These are phyloP conservation scores for Delia radicum DNA, from an alignment of 1,140 invertebrate genomes.

Conservation along the genomic window DNA sequence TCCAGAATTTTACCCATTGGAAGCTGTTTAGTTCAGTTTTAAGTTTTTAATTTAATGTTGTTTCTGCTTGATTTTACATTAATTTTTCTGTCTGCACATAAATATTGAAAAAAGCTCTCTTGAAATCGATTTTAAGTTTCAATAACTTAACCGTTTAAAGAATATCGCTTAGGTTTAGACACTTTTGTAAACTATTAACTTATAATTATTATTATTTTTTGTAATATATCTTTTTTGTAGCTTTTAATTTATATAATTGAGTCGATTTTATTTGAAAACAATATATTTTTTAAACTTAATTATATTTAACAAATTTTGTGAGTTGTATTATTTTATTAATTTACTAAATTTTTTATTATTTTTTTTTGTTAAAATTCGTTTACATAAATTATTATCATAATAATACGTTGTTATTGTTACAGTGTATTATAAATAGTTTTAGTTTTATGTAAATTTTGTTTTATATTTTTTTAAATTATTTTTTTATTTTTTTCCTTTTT, in stretches of 20 bases:
- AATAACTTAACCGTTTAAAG: too few relatives aligned
- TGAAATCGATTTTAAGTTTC: too few relatives aligned
- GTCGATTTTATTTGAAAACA: background rate
- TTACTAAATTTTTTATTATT: background rate
- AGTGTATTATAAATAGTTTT: constrained; percentile 5
- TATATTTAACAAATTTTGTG: background rate
- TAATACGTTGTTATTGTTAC: constrained; percentile 15
- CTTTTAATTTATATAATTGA: background rate
- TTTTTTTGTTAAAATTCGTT: constrained; percentile 18
- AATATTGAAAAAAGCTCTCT: too few relatives aligned
- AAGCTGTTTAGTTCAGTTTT: too few relatives aligned
- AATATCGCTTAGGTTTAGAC: too few relatives aligned
- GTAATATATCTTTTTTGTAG: too few relatives aligned
- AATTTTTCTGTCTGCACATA: too few relatives aligned
- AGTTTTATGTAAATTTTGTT: background rate
- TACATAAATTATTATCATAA: constrained; percentile 24
- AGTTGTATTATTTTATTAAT: background rate
- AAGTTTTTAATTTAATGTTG: too few relatives aligned
- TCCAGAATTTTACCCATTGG: too few relatives aligned
- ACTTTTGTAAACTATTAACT: too few relatives aligned
- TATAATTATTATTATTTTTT: too few relatives aligned
- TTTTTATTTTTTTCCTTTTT: background rate
- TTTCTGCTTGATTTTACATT: too few relatives aligned
- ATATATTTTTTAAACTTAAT: background rate
- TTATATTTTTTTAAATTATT: background rate